These are phyloP conservation scores for Mesorhabditis sp. DNA, from an alignment of 2,888 invertebrate genomes.

Conservation along the genomic window DNA sequence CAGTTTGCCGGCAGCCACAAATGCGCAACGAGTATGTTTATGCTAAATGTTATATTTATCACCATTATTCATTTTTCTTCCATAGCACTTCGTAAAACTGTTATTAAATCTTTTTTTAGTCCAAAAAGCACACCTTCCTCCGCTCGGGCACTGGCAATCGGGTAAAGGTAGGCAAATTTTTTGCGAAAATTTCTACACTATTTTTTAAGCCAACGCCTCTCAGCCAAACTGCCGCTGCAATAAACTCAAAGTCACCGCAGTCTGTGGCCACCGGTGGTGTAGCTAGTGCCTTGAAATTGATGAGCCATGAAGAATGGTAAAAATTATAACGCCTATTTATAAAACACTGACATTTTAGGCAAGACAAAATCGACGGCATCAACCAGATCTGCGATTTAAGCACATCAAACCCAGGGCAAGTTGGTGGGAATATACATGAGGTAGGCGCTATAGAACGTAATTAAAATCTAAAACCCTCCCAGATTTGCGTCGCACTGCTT, in stretches of 20 bases:
- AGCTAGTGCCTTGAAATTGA: slow-evolving; percentile 28
- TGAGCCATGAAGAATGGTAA: slow-evolving; percentile 37
- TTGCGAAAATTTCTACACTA: too few species aligned
- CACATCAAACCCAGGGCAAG: slow-evolving; percentile 22
- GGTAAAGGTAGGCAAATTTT: neutral
- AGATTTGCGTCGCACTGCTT: slow-evolving; percentile 32
- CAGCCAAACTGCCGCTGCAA: slow-evolving; percentile 3
- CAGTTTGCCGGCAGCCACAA: slow-evolving; percentile 20
- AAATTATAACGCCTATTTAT: neutral
- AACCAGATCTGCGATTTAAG: slow-evolving; percentile 35
- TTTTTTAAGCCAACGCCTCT: slow-evolving; percentile 6
- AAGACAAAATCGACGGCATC: slow-evolving; percentile 73
- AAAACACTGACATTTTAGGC: slow-evolving; percentile 64
- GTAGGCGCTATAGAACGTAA: slow-evolving; percentile 10
- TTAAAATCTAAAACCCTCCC: neutral
- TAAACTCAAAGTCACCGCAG: neutral
- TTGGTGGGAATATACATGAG: slow-evolving; percentile 34
- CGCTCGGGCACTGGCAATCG: slow-evolving; percentile 11
- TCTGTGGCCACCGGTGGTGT: slow-evolving; percentile 13
- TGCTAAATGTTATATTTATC: neutral
- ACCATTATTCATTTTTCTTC: slow-evolving; percentile 9
- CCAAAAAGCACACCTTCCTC: too few species aligned
- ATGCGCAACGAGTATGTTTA: neutral
- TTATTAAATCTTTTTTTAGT: too few species aligned
- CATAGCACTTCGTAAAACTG: too few species aligned